Evolutionary conservation across 2,113 vertebrate genomes (phyloP).

Genomic region (Hoplias malabaricus): DNA sequence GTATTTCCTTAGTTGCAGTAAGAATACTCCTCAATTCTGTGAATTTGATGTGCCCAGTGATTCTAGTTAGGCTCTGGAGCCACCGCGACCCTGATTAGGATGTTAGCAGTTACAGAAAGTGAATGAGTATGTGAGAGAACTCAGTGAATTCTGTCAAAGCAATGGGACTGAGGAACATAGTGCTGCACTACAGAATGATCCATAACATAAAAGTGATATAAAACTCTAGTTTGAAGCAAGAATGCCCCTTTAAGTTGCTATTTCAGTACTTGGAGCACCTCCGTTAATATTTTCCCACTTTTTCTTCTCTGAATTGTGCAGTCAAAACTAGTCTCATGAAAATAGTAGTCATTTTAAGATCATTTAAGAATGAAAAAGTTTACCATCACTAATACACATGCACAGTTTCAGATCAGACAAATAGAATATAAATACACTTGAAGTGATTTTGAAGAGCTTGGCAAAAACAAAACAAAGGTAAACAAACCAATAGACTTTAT

Average conservation of each 20-base stretch:
- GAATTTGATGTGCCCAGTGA: no score
- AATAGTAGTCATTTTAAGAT: constrained; percentile 76
- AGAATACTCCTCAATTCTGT: no score
- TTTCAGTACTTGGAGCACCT: constrained; percentile 87
- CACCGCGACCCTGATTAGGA: no score
- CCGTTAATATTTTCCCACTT: constrained; percentile 81
- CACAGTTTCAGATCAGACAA: constrained; percentile 79
- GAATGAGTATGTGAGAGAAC: no score
- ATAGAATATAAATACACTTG: constrained; percentile 72
- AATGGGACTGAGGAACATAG: no score
- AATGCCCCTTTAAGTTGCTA: constrained; percentile 80
- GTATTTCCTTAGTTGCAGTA: no score
- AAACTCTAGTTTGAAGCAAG: neutral
- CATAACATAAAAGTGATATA: constrained; percentile 42
- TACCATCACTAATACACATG: constrained; percentile 90
- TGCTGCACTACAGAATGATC: neutral
- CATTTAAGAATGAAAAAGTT: constrained; percentile 78
- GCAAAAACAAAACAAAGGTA: constrained; percentile 68
- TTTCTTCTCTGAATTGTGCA: constrained; percentile 73
- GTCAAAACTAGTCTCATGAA: constrained; percentile 65
- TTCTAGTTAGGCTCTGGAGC: no score
- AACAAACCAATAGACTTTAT: constrained; percentile 72
- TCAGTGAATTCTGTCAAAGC: no score
- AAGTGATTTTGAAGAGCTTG: constrained; percentile 71
- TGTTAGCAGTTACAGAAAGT: no score